Conservation (phyloP, 2,113 vertebrate genomes). For the Natator depressus region DNA sequence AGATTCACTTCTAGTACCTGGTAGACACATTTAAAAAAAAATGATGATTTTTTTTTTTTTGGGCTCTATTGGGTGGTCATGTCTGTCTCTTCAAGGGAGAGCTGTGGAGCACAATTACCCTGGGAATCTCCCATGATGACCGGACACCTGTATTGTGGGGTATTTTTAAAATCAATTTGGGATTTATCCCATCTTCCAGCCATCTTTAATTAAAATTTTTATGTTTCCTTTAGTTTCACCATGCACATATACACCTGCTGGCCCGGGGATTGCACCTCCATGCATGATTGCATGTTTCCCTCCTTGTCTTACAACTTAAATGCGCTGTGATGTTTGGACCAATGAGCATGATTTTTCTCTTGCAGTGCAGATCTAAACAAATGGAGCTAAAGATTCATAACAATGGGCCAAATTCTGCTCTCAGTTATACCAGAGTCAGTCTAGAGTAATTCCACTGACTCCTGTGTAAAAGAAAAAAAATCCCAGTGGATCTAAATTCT, state of each 20-base stretch:
- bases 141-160: background rate
- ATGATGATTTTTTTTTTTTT: background rate
- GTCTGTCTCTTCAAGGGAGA: constrained; percentile 37
- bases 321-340: constrained; percentile 5
- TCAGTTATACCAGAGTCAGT: background rate
- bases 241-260: background rate
- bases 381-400: background rate
- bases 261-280: background rate
- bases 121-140: constrained; percentile 55
- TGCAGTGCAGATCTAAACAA: background rate
- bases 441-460: background rate
- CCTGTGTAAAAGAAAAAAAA: background rate
- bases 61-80: constrained; percentile 1
- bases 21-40: background rate
- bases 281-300: background rate
- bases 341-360: background rate
- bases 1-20: constrained; percentile 31
- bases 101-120: constrained; percentile 43
- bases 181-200: constrained; percentile 27
- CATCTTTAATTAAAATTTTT: background rate
- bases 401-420: constrained; percentile 22
- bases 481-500: background rate
- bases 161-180: background rate
- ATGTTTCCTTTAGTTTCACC: constrained; percentile 1
- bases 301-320: background rate